phyloP scores from a whole-genome alignment of 2,113 vertebrate species.

The Coptodon rendalli region DNA sequence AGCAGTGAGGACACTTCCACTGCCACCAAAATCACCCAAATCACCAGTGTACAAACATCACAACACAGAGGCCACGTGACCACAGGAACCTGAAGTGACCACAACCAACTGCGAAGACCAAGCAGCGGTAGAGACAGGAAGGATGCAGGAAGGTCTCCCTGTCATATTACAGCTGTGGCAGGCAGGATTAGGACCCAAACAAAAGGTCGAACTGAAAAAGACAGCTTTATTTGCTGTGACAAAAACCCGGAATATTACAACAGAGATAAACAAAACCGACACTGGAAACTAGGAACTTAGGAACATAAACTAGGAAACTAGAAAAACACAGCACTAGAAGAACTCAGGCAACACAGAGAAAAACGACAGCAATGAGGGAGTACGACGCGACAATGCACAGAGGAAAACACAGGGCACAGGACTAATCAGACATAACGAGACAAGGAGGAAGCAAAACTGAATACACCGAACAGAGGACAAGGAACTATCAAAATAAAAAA shows the following conservation, averaged over 20 bases:
- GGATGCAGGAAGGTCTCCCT: background rate
- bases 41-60: background rate
- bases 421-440: background rate
- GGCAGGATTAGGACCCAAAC: background rate
- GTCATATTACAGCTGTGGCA: background rate
- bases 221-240: background rate
- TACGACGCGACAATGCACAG: rapidly evolving
- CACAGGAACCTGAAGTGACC: background rate
- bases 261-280: background rate
- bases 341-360: background rate
- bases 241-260: background rate
- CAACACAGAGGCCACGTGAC: background rate
- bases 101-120: background rate
- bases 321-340: background rate
- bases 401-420: background rate
- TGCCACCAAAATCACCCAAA: background rate
- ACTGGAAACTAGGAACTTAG: background rate
- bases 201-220: background rate
- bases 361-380: background rate
- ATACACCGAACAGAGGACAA: background rate
- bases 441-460: rapidly evolving
- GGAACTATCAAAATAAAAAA: background rate
- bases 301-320: background rate
- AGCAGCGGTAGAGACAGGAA: background rate
- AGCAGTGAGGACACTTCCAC: background rate